Base-by-base conservation (phyloP, 2,888 invertebrate genomes). In the Eupithecia pulchellata region DNA sequence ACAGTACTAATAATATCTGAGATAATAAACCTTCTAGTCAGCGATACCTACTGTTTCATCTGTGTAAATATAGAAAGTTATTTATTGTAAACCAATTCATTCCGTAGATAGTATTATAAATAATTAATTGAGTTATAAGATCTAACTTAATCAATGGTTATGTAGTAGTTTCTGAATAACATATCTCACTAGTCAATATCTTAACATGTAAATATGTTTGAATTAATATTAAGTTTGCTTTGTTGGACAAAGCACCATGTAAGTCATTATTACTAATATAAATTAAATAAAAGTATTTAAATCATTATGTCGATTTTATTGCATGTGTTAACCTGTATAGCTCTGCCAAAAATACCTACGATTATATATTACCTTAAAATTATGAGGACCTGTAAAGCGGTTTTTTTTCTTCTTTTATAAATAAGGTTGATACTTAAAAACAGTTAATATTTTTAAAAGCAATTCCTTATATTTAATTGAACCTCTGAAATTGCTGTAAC, bases 141-240 rank as follows among this genome's bases (percentile, higher is more conserved):
- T 52, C 52, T 25, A 47, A 20, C 52, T 60, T 17, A n/a, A 61
- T 36, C 13, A 25, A 34, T 34, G 61, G 32, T 61, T 61, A 60
- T 17, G 8, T 34, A 17, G 34, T 34, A 13, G 34, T 61, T 60
- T 70, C 66, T 39, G 36, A 60, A 20, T 60, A n/a, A 70, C 64
- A 68, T 70, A 75, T 72, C 64, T 61, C 52, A 55, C 63, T 52
- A 34, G 29, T 62, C 25, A 25, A 14, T 68, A 69, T 34, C 17
- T 34, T 27, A 68, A 63, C 34, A 73, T 78, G 81, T 81, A 82
- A 79, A 81, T 79, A 84, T 78, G 76, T 83, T 81, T 77, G 75
- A 77, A 81, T 76, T 78, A 64, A 77, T 77, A 64, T 63, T 68
- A 64, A 64, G 66, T 73, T 67, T 62, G 69, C 73, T 73, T 67